Evolutionary conservation across 2,888 invertebrate species (phyloP).

Genomic region (Tortricodes alternella): DNA sequence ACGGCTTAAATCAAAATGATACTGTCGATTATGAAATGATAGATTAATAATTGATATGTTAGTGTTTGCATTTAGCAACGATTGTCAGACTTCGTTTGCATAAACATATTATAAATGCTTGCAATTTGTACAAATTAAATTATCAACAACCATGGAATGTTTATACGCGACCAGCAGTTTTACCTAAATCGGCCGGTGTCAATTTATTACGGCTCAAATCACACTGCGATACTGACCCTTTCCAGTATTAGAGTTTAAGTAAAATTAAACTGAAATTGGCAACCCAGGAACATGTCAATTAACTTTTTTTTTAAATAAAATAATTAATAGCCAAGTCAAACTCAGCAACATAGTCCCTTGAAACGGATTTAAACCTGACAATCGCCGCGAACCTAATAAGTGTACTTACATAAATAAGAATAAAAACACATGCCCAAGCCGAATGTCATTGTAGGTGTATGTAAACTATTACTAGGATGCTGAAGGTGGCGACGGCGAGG

Average conservation of each 20-base stretch:
- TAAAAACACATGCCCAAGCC: conserved; percentile 75
- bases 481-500: conserved; percentile 76
- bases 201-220: too few species aligned
- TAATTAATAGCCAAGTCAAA: too few species aligned
- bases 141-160: conserved; percentile 37
- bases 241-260: too few species aligned
- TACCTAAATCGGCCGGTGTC: neutral
- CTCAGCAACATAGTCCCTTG: neutral
- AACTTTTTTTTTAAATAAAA: too few species aligned
- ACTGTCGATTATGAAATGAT: conserved; percentile 39
- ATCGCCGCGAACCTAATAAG: conserved; percentile 64
- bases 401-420: conserved; percentile 71
- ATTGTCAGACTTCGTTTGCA: conserved; percentile 57
- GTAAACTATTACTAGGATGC: conserved; percentile 76
- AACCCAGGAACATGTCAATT: too few species aligned
- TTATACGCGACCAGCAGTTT: neutral
- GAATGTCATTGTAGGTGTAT: conserved; percentile 76
- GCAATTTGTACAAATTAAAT: conserved; percentile 58
- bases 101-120: conserved; percentile 50
- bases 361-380: conserved; percentile 54
- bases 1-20: conserved; percentile 39
- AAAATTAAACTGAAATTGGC: too few species aligned
- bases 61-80: conserved; percentile 52
- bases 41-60: conserved; percentile 47
- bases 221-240: too few species aligned